Base-by-base conservation (phyloP, 2,888 invertebrate species). In the Asteroscopus sphinx region DNA sequence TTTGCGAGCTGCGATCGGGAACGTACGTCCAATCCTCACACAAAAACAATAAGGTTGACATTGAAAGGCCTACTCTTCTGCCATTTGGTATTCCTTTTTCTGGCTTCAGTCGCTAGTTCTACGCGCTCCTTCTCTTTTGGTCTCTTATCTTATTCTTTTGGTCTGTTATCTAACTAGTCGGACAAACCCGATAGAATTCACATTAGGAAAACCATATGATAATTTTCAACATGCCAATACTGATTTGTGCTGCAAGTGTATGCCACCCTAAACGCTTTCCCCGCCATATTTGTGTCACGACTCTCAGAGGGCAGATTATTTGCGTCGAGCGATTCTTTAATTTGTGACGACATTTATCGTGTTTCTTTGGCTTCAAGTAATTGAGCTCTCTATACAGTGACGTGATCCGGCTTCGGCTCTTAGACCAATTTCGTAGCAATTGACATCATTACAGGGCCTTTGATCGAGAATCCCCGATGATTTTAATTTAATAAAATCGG, bases 341-440 rank as follows among this genome's bases (percentile, higher is more conserved):
- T 93, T 93, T 93, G 89, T 85, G 81, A 81, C 81, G 88, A 87
- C 89, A 88, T 88, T 90, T 85, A 87, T 86, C 83, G 86, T 79
- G 45, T 91, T 91, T 85, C 80, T 79, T 53, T 74, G 92, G 93
- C 89, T 92, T 92, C 92, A 74, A 64, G 80, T 92, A 92, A 93
- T 92, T 93, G 91, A 87, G 81, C 81, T 77, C 78, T 80, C 82
- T 83, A 82, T 80, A 81, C 71, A 80, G 68, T 76, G 80, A 78
- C 75, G 69, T 69, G 78, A 73, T 82, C 74, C 54, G 90, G 91
- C 87, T 91, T 92, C 90, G 41, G 61, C 60, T 71, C 77, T 80
- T 76, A 84, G 84, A 83, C 89, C 91, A 92, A 92, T 92, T 90
- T 85, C 78, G 70, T 79, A 82, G 69, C 88, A 88, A 91, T 90